Conservation (phyloP, 2,888 invertebrate species). For the Atethmia centrago region DNA sequence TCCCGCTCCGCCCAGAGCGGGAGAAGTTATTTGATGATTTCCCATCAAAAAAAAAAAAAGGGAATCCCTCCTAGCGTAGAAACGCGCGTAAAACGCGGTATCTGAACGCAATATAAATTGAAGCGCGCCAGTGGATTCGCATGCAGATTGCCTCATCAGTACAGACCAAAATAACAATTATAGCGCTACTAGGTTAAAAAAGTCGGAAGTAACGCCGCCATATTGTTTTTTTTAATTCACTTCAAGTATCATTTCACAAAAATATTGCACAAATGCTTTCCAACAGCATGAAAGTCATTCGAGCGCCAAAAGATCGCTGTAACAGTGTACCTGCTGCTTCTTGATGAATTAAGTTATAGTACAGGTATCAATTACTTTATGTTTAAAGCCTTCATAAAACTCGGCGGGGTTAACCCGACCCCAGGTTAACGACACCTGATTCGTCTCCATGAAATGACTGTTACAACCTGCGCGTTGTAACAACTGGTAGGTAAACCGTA, state of each 20-base stretch:
- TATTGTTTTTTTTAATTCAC: not conserved
- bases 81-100: too few relatives aligned
- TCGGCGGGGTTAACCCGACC: not conserved
- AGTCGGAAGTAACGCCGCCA: not conserved
- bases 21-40: too few relatives aligned
- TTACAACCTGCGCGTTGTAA: not conserved
- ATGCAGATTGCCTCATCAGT: too few relatives aligned
- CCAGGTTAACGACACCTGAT: slow-evolving; percentile 26
- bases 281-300: not conserved
- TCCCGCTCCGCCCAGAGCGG: too few relatives aligned
- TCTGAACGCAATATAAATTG: too few relatives aligned
- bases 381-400: slow-evolving; percentile 24
- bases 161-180: not conserved
- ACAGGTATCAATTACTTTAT: slow-evolving; percentile 13
- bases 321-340: not conserved
- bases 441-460: slow-evolving; percentile 38
- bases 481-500: slow-evolving; percentile 32
- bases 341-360: slow-evolving; percentile 25
- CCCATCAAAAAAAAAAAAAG: too few relatives aligned
- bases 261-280: not conserved
- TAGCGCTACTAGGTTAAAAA: not conserved
- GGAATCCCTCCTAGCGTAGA: too few relatives aligned
- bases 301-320: not conserved
- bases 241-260: not conserved
- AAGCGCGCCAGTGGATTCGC: too few relatives aligned